A percentile compares a stretch with the other conserved stretches of the same genome.
phyloP scores from a whole-genome alignment of 2,113 vertebrate genomes.

The Aplodontia rufa region DNA sequence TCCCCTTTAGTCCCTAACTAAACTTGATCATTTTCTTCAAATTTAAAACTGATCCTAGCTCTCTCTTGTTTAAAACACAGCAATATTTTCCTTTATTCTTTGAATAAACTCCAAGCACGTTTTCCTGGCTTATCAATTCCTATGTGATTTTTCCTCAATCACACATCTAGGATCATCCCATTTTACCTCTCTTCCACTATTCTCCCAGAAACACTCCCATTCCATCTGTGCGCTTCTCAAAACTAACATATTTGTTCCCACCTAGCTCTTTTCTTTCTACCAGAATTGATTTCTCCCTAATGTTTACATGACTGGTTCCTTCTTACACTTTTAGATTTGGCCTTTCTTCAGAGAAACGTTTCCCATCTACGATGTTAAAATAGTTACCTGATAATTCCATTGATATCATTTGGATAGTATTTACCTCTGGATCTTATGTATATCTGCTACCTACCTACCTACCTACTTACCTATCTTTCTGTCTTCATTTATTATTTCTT shows the following conservation, averaged over 20 bases:
- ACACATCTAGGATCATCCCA: background rate
- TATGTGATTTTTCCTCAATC: background rate
- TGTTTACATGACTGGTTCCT: background rate
- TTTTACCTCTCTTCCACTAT: background rate
- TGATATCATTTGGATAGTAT: background rate
- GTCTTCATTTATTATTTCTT: background rate
- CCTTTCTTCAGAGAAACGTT: background rate
- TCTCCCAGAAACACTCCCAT: background rate
- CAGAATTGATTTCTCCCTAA: background rate
- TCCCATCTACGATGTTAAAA: background rate
- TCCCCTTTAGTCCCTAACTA: background rate
- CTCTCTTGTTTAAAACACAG: background rate
- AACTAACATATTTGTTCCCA: background rate
- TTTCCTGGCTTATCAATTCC: background rate
- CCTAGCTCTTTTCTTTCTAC: background rate
- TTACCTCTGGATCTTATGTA: background rate
- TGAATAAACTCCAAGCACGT: background rate
- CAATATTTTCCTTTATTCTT: background rate
- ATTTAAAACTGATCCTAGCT: background rate
- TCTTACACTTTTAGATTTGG: background rate
- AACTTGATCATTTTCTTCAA: background rate
- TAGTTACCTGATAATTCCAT: background rate
- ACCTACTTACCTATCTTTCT: background rate
- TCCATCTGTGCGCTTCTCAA: background rate
- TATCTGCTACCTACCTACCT: background rate